Base-by-base conservation (phyloP, 2,888 invertebrate species). In the Exephanes ischioxanthus region DNA sequence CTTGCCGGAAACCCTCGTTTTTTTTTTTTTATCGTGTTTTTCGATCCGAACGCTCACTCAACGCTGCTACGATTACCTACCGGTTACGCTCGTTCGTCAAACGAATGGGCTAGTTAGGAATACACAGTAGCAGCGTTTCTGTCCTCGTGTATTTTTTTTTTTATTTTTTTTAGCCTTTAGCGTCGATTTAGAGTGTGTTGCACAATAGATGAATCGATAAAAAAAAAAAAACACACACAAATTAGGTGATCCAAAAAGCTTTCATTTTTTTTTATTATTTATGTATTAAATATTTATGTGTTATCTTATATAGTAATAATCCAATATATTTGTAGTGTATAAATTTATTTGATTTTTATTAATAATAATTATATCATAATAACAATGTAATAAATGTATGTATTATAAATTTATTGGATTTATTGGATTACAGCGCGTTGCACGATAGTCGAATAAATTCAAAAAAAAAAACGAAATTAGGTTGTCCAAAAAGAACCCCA, bases 1-100 rank as follows among this genome's bases (percentile, higher is more conserved):
- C 48, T 16, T 19, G 51, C 30, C 30, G 41, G 14, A 26, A 58
- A 14, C 11, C 58, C 68, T 4, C 22, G 61, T 73, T 63, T 45
- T 72, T 22, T 58, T 33, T 58, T 51, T 30, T 66, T 51, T 58
- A 22, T 68, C 55, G 9, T n/a, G 37, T 61, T 73, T 73, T 37
- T 70, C 51, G n/a, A 6, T 11, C 33, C 61, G 11, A 61, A 33
- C 78, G 48, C 61, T 78, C 61, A 61, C 70, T 78, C 68, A 70
- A 61, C 70, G 78, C 33, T n/a, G 45, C 68, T n/a, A 78, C 68
- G 61, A 78, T 78, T 78, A 78, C 78, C 78, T 45, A 61, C 58
- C 61, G 61, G 78, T 70, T 78, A 78, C 78, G 58, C 58, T 61
- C 70, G 78, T 78, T 78, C 78, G 61, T 61, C 78, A 78, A 70